These are phyloP conservation scores for Nemotelus nigrinus DNA, from an alignment of 2,888 invertebrate species.

Conservation along the genomic window DNA sequence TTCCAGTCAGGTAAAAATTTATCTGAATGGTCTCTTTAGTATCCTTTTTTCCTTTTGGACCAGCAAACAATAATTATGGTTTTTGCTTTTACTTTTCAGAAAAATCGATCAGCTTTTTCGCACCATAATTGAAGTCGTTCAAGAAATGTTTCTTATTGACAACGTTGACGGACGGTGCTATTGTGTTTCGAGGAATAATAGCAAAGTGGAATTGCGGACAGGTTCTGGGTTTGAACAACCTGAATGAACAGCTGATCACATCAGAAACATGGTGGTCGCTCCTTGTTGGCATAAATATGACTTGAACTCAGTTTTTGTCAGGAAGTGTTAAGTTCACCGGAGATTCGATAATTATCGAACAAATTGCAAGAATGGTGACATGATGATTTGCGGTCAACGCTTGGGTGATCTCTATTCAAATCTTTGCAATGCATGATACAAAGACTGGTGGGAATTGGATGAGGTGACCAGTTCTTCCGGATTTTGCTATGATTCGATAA, in stretches of 20 bases:
- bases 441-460: not conserved
- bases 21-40: slow-evolving; percentile 5
- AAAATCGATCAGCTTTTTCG: slow-evolving; percentile 18
- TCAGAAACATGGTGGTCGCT: slow-evolving; percentile 19
- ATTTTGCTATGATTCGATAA: not conserved
- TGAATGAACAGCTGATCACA: slow-evolving; percentile 8
- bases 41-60: not conserved
- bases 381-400: not conserved
- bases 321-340: slow-evolving; percentile 1
- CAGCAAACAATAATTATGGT: not conserved
- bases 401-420: no score
- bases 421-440: not conserved
- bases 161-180: not conserved
- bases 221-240: not conserved
- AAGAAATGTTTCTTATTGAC: not conserved
- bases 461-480: not conserved
- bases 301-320: no score
- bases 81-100: slow-evolving; percentile 11
- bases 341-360: slow-evolving; percentile 20
- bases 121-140: slow-evolving; percentile 4
- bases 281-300: not conserved
- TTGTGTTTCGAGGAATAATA: not conserved
- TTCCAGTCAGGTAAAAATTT: slow-evolving; percentile 32
- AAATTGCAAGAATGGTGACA: not conserved
- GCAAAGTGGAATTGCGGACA: not conserved